phyloP scores from a whole-genome alignment of 2,888 invertebrate species.

The Agriopis leucophaearia region DNA sequence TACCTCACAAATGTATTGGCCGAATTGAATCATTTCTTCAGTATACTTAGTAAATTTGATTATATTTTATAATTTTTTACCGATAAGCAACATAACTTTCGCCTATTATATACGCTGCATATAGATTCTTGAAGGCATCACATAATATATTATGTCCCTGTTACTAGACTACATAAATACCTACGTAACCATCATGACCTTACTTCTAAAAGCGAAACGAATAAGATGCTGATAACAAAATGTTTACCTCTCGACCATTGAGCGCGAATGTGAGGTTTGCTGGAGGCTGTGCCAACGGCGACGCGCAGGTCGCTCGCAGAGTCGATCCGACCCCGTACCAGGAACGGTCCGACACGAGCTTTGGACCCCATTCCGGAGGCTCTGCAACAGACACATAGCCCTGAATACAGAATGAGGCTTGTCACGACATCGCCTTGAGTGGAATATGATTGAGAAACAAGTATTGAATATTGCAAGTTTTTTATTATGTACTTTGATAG shows the following conservation, averaged over 20 bases:
- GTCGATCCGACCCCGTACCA: conserved; percentile 90
- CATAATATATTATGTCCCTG: background rate
- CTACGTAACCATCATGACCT: background rate
- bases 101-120: no score
- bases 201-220: background rate
- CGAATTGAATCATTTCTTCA: no score
- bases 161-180: background rate
- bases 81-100: no score
- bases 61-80: no score
- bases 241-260: conserved; percentile 87
- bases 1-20: no score
- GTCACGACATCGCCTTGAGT: conserved; percentile 40
- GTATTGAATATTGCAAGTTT: conserved; percentile 21
- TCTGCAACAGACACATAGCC: conserved; percentile 80
- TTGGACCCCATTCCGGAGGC: conserved; percentile 89
- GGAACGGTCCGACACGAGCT: conserved; percentile 88
- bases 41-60: no score
- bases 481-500: conserved; percentile 17
- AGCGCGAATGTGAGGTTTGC: conserved; percentile 90
- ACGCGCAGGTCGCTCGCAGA: conserved; percentile 89
- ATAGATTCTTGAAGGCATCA: no score
- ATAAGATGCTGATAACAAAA: background rate
- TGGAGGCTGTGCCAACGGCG: conserved; percentile 89
- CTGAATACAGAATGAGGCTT: conserved; percentile 40
- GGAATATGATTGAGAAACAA: conserved; percentile 25